Base-by-base conservation (phyloP, 1,140 invertebrate genomes). In the Drosophila eugracilis region DNA sequence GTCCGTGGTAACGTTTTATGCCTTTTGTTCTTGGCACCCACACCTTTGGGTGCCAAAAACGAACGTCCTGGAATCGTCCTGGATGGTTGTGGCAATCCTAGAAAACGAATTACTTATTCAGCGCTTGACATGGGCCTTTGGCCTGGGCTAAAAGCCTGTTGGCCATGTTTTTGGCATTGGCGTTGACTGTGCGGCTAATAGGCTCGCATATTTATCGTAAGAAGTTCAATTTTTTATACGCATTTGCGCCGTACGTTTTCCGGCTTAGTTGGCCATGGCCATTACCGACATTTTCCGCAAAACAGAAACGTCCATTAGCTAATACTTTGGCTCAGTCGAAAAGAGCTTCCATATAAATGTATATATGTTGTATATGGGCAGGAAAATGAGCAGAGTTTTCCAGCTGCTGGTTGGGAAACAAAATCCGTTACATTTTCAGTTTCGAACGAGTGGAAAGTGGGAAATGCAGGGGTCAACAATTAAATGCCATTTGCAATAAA, bases 141-240 rank as follows among this genome's bases (percentile, higher is more conserved):
- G 17, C 28, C 17, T 15, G n/a, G 52, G 44, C 50, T 76, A 58
- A 77, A 65, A 71, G 75, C 66, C 47, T 70, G 22, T 12, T 54
- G 37, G 42, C 45, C 24, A 30, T 24, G 34, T 19, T 42, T n/a
- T 72, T 32, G 65, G 42, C 22, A 37, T 9, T 10, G 55, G 37
- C 57, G 36, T 58, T 52, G 57, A 60, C 50, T 85, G 81, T 54
- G 63, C 60, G 45, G 70, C 77, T 86, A 86, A 81, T 86, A 86
- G 81, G 67, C 81, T 81, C 74, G 70, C 57, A 74, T 81, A 78
- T 80, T 88, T 78, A 69, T 78, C 67, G 48, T 75, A 86, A 88
- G 69, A 85, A 88, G 78, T 81, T 88, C 73, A 86, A 86, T 86
- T 86, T 86, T 86, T 86, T 86, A 88, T 84, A 66, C 79, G 36